Evolutionary conservation across 2,888 invertebrate genomes (phyloP), one percentile per base, ranked within the genome.

Genomic region (Amphipoea oculea): DNA sequence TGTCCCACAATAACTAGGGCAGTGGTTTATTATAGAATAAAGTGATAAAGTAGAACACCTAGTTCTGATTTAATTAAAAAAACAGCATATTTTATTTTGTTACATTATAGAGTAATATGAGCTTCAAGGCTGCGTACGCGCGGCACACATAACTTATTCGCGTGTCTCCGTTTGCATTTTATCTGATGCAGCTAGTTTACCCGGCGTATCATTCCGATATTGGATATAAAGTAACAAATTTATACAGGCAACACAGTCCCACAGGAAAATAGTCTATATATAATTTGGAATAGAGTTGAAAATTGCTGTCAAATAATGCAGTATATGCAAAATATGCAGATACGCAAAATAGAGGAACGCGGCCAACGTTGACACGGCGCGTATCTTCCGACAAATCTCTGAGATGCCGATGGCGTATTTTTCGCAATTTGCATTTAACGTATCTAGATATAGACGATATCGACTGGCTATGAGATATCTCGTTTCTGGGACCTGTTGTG

Each of bases 341-440:
- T 65, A 65, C 65, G 75, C 79, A 78, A 73, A 72, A 70, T 86
- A 81, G 66, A 74, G 65, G 75, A 82, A 79, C 60, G 82, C 67
- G 60, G 73, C 12, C 72, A 66, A 60, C 83, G 86, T 86, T 88
- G 88, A 90, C 90, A 88, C 86, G 82, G 67, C 42, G 78, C 84
- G 83, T 90, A 89, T 91, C 90, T 75, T 81, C 73, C 60, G 82
- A 82, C 82, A 78, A 82, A 92, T 92, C 91, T 91, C 75, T 81
- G 75, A 89, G 85, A 92, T 90, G 87, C 89, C 89, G 82, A 77
- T 77, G 79, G 90, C 85, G 90, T 92, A 90, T 92, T 93, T 93
- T 93, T 93, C 91, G 91, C 89, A 91, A 94, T 94, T 94, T 94
- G 91, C 93, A 92, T 94, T 90, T 86, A 85, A 84, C 87, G 78